Evolutionary conservation across 2,888 invertebrate species (phyloP), one percentile per base, ranked within the genome.

Genomic region (Ecdyonurus torrentis): DNA sequence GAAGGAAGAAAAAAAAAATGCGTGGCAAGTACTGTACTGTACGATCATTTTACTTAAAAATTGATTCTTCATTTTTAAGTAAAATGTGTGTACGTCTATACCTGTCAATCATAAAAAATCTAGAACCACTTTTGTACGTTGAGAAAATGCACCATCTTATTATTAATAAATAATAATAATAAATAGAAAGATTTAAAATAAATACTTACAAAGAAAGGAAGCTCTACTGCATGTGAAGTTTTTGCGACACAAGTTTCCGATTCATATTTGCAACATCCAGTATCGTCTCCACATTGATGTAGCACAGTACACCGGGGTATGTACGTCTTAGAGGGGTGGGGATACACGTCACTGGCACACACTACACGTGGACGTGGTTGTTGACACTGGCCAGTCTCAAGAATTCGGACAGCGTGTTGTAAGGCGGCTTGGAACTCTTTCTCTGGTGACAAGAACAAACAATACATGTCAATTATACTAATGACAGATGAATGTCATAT

Each of bases 251-350:
- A 94, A 58, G 85, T 85, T 65, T 85, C 81, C 0, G 80, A 76
- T 66, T 85, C 84, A 65, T 81, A 81, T 67, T 78, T 78, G 73
- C 95, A 95, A 76, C 94, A 95, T 62, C 93, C 93, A 22, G 89
- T 85, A 75, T 91, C 90, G 68, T 90, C 89, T 15, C 87, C 84
- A 74, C 95, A 95, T 66, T 90, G 83, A 73, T 93, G 88, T 62
- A 95, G 77, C 61, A 89, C 82, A 19, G 91, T 91, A 72, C 92
- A 93, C 61, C 87, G 86, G 1, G 95, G 94, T 70, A 85, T 79
- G 76, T 91, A 93, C 22, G 82, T 80, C 68, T 86, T 88, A 66
- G 84, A 81, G 1, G 84, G 79, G 65, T 84, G 82, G 0, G 86
- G 85, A 65, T 87, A 85, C 24, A 84, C 78, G 62, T 86, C 85